A percentile compares a stretch with the other conserved stretches of the same genome.
Conservation (phyloP, 2,888 invertebrate genomes). For the Drosophila sordidula region DNA sequence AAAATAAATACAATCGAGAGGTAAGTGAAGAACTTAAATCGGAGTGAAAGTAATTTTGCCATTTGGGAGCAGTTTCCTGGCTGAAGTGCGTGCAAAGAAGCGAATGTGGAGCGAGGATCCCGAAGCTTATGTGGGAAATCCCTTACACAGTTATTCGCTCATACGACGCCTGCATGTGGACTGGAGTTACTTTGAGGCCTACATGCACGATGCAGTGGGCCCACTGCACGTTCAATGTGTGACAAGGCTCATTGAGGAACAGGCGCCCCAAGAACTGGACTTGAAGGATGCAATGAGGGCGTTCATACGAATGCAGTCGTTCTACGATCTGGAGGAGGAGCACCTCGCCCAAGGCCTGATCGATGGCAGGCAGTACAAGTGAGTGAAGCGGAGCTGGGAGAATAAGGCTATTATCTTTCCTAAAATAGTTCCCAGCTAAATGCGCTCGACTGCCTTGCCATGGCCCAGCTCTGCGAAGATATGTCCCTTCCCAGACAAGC, state of each 20-base stretch:
- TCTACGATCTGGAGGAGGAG: constrained; percentile 9
- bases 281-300: constrained; percentile 7
- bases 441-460: constrained; percentile 17
- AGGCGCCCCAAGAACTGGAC: not conserved
- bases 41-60: not conserved
- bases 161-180: constrained; percentile 47
- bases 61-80: constrained; percentile 27
- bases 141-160: constrained; percentile 36
- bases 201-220: constrained; percentile 10
- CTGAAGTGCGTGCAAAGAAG: constrained; percentile 16
- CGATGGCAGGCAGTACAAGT: constrained; percentile 26
- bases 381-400: not conserved
- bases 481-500: not conserved
- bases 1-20: constrained; percentile 39
- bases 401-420: not conserved
- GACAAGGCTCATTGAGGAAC: not conserved
- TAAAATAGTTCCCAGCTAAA: constrained; percentile 24
- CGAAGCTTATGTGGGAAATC: constrained; percentile 26
- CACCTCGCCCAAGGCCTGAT: constrained; percentile 30
- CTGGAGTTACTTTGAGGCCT: constrained; percentile 34
- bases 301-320: not conserved
- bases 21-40: constrained; percentile 4
- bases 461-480: constrained; percentile 6
- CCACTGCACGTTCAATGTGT: not conserved
- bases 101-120: constrained; percentile 3